Percentiles rank a stretch among this genome's conserved stretches.
Evolutionary conservation across 2,797 vertebrate species (phyloP).

Genomic region (Myripristis murdjan): DNA sequence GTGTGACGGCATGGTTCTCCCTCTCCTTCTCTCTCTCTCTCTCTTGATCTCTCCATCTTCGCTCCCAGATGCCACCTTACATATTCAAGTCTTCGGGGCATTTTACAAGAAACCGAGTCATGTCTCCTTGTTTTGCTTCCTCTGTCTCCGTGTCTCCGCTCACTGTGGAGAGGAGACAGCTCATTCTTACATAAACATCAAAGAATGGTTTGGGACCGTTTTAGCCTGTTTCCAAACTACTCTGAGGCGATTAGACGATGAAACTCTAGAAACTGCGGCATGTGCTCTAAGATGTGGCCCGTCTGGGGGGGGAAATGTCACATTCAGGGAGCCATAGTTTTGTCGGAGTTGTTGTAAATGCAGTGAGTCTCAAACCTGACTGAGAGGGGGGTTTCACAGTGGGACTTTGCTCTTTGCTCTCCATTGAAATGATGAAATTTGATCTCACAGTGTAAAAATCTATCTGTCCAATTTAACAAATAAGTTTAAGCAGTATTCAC

Average conservation of each 20-base stretch:
- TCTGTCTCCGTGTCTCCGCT: slow-evolving; percentile 26
- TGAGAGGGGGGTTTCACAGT: slow-evolving; percentile 21
- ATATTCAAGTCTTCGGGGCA: slow-evolving; percentile 28
- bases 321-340: slow-evolving; percentile 38
- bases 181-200: slow-evolving; percentile 1
- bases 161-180: slow-evolving; percentile 33
- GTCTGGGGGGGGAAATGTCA: slow-evolving; percentile 17
- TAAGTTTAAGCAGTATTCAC: too few species aligned
- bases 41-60: neutral
- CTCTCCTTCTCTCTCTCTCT: too few species aligned
- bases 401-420: neutral
- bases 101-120: slow-evolving; percentile 16
- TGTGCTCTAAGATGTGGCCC: neutral
- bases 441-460: too few species aligned
- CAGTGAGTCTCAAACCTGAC: slow-evolving; percentile 16
- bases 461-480: too few species aligned
- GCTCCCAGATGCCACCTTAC: slow-evolving; percentile 8
- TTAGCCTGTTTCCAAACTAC: slow-evolving; percentile 54
- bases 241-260: slow-evolving; percentile 44
- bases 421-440: too few species aligned
- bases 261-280: slow-evolving; percentile 44
- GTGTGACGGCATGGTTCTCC: too few species aligned
- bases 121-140: slow-evolving; percentile 21
- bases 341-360: slow-evolving; percentile 38
- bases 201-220: slow-evolving; percentile 52